Base-by-base conservation (phyloP, 2,888 invertebrate genomes). In the Stratiomys singularior region DNA sequence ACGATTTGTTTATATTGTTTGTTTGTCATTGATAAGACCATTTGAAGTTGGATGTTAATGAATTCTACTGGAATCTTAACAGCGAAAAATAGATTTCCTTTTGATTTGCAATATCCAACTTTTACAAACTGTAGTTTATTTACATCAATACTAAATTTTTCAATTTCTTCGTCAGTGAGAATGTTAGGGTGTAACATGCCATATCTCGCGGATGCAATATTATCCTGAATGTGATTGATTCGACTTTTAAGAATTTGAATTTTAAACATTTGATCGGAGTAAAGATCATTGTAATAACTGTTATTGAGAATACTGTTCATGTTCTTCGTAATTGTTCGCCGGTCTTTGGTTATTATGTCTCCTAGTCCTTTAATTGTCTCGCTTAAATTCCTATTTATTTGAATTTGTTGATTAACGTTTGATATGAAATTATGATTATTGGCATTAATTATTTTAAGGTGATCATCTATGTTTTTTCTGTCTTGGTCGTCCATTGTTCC, bases 371-470 rank as follows among this genome's bases (percentile, higher is more conserved):
- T 30, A 23, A 74, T 44, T 74, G 74, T 74, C 15, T 74, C 44
- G 28, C 46, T 74, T 25, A 74, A 74, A 21, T 60, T 37, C n/a
- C n/a, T n/a, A 30, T 74, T 79, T 27, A 78, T 78, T 46, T 72
- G 67, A 15, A 80, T 76, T 77, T 77, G 76, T 76, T 78, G 46
- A 60, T 80, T 80, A 28, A 79, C 7, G n/a, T 47, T 71, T n/a
- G 30, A 18, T n/a, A 80, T 78, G 44, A 64, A 18, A 13, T 72
- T 77, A 27, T 78, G 79, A 56, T 58, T 78, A 23, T 60, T 60
- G 23, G 25, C 13, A 7, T 60, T 23, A 76, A 78, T 60, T 58
- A 30, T 21, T 27, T 56, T 66, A 4, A 77, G 52, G 58, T 77
- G 78, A 56, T 46, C 13, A 23, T 77, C 78, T 21, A 78, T 79